Evolutionary conservation across 2,888 invertebrate species (phyloP), one percentile per base, ranked within the genome.

Genomic region (Omphaloscelis lunosa): DNA sequence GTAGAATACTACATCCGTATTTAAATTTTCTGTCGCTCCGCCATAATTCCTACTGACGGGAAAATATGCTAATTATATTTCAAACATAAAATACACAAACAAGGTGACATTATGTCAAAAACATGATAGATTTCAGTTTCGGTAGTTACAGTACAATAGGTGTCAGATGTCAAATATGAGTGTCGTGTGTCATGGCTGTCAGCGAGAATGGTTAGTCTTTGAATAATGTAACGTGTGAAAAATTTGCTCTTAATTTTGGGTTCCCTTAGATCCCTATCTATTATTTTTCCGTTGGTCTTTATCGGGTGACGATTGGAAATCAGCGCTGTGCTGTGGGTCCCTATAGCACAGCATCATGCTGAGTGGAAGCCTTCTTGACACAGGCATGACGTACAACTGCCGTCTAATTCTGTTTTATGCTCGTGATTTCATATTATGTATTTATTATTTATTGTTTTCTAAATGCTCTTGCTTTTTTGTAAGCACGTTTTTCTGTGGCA

Each of bases 101-200:
- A 48, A 63, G 69, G 72, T 62, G 72, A 77, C 65, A 61, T 68
- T 51, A 45, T 75, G 87, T 84, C 72, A 84, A 70, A 78, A 82
- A 78, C 61, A 76, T 87, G 80, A 87, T 75, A 80, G 70, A 79
- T 78, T 80, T 81, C 59, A 65, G 69, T 73, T 74, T 65, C 58
- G 65, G 51, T 34, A 23, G 56, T 58, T 79, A 48, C 27, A 8
- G 29, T 72, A 87, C 85, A 84, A 84, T 77, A 56, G 39, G 65
- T 76, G 75, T 75, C 66, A 76, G 48, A 41, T 81, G 72, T 66
- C 84, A 48, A 1, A 23, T 48, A 41, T 68, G 72, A 84, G 59
- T 84, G 87, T 72, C 71, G 39, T 34, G 62, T 76, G 84, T 87
- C 75, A 67, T 39, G 39, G 12, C 53, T 78, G 78, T 81, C 74